Evolutionary conservation across 2,113 vertebrate genomes (phyloP).

Genomic region (Caretta caretta): DNA sequence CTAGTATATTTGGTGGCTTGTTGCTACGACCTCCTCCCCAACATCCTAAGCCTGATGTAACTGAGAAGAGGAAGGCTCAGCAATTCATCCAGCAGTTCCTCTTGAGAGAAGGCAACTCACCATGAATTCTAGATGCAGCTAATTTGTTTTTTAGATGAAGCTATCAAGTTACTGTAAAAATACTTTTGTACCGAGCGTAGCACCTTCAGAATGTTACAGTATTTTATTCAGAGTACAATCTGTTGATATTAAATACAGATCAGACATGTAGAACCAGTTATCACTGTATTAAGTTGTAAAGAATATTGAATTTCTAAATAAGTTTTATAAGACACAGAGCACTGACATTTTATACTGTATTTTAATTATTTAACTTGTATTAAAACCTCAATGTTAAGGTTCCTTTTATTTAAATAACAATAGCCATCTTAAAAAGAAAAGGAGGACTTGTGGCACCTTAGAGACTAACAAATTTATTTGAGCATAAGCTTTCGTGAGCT

Average conservation of each 20-base stretch:
- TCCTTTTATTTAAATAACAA: conserved; percentile 42
- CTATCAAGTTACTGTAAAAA: conserved; percentile 41
- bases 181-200: conserved; percentile 21
- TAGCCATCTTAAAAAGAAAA: background rate
- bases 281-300: background rate
- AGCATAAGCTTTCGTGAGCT: too few species aligned
- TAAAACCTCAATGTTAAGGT: background rate
- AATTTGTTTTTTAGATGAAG: background rate
- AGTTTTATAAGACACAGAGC: background rate
- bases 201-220: background rate
- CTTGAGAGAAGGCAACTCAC: conserved; percentile 20
- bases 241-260: background rate
- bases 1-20: conserved; percentile 90
- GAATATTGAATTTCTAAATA: background rate
- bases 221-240: conserved; percentile 27
- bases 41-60: conserved; percentile 76
- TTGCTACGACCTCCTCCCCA: conserved; percentile 83
- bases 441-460: too few species aligned
- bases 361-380: conserved; percentile 46
- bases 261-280: background rate
- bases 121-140: conserved; percentile 45
- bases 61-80: conserved; percentile 90
- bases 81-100: conserved; percentile 93
- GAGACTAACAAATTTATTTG: too few species aligned
- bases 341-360: background rate